Percentiles rank a stretch among this genome's conserved stretches.
Evolutionary conservation across 2,797 vertebrate species (phyloP).

Genomic region (Melanogrammus aeglefinus): DNA sequence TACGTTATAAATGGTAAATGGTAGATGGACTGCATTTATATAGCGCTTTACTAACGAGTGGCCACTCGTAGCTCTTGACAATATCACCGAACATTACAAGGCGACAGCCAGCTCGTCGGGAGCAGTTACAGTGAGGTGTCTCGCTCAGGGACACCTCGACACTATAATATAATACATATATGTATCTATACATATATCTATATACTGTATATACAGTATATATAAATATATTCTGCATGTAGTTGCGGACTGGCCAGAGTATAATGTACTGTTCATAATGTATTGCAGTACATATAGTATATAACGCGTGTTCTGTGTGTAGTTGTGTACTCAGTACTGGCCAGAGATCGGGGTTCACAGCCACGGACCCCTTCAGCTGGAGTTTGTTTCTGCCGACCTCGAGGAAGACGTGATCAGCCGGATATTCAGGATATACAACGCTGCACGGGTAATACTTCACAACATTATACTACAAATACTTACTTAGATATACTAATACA

Average conservation of each 20-base stretch:
- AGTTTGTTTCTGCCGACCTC: conserved; percentile 96
- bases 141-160: no score
- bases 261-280: background rate
- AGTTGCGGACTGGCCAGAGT: background rate
- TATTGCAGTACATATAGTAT: conserved; percentile 15
- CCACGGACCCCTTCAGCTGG: conserved; percentile 93
- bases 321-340: conserved; percentile 98
- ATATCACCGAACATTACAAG: no score
- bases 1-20: no score
- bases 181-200: no score
- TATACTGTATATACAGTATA: no score
- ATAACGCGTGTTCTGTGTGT: conserved; percentile 18
- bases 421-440: conserved; percentile 97
- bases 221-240: no score
- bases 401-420: conserved; percentile 98
- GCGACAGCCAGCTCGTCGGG: no score
- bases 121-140: no score
- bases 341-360: conserved; percentile 94
- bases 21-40: no score
- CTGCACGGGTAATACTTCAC: conserved; percentile 67
- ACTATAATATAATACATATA: no score
- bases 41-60: no score
- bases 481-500: background rate
- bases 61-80: no score
- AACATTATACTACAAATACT: background rate